These are phyloP conservation scores for Volucella bombylans DNA, from an alignment of 2,888 invertebrate species.

Conservation along the genomic window DNA sequence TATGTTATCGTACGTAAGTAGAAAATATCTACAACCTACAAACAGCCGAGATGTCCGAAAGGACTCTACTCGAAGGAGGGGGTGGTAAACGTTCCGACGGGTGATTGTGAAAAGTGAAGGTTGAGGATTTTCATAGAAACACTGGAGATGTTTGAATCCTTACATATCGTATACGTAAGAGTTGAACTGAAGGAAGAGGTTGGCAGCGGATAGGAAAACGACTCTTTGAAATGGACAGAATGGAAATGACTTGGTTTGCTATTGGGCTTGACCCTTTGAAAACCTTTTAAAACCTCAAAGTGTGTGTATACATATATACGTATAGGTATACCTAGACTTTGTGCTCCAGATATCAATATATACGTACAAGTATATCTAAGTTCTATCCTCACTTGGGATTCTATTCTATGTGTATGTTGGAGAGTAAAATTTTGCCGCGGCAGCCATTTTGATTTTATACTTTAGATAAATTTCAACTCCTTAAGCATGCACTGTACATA, in stretches of 20 bases:
- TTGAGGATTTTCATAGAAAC: conserved; percentile 73
- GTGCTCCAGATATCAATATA: conserved; percentile 68
- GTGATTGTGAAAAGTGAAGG: conserved; percentile 71
- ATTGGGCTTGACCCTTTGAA: conserved; percentile 76
- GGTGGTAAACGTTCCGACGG: conserved; percentile 5
- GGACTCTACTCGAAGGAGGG: conserved; percentile 40
- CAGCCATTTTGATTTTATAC: conserved; percentile 76
- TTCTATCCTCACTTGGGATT: conserved; percentile 28
- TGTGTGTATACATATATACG: conserved; percentile 40
- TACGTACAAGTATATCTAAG: conserved; percentile 13
- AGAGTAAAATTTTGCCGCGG: conserved; percentile 73
- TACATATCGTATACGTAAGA: conserved; percentile 53
- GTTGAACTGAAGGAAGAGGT: neutral
- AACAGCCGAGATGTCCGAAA: conserved; percentile 57
- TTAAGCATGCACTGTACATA: conserved; percentile 56
- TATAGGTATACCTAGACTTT: neutral
- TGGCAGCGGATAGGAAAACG: conserved; percentile 67
- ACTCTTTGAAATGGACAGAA: conserved; percentile 71
- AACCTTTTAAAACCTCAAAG: conserved; percentile 76
- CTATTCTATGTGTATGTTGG: conserved; percentile 21
- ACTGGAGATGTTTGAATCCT: conserved; percentile 74
- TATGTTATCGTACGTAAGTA: neutral
- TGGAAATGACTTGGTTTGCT: conserved; percentile 75
- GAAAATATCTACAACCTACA: conserved; percentile 10
- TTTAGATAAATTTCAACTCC: conserved; percentile 70